phyloP scores from a whole-genome alignment of 2,888 invertebrate genomes.

The Formica aserva region DNA sequence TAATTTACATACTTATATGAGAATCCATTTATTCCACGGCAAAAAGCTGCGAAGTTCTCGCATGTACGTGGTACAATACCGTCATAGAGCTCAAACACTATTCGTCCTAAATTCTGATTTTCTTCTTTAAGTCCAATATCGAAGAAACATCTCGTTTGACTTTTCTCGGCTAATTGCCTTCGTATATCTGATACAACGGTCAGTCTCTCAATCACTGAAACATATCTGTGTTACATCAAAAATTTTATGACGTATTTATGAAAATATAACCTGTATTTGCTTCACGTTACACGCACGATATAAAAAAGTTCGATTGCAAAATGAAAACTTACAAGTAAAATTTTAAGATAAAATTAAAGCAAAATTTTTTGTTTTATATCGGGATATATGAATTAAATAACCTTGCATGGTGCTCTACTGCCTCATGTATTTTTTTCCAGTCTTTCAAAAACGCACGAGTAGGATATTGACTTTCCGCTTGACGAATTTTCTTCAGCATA shows the following conservation, averaged over 20 bases:
- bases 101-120: constrained; percentile 79
- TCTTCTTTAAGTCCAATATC: constrained; percentile 79
- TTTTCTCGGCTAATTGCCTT: constrained; percentile 15
- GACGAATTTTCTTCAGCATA: constrained; percentile 70
- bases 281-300: neutral
- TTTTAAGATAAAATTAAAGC: constrained; percentile 11
- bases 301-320: constrained; percentile 37
- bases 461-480: constrained; percentile 68
- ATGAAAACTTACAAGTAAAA: constrained; percentile 2
- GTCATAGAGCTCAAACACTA: constrained; percentile 83
- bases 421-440: constrained; percentile 65
- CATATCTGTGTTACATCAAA: constrained; percentile 15
- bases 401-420: constrained; percentile 17
- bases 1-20: constrained; percentile 86
- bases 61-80: constrained; percentile 83
- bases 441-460: constrained; percentile 65
- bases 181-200: neutral
- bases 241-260: neutral
- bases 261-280: neutral
- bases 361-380: constrained; percentile 38
- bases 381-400: constrained; percentile 48
- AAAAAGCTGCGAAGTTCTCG: constrained; percentile 83
- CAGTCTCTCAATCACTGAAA: constrained; percentile 6
- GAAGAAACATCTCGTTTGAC: constrained; percentile 80
- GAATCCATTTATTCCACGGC: constrained; percentile 80